These are phyloP conservation scores for Polydrusus pterygomalis DNA, from an alignment of 2,888 invertebrate genomes.

Conservation along the genomic window DNA sequence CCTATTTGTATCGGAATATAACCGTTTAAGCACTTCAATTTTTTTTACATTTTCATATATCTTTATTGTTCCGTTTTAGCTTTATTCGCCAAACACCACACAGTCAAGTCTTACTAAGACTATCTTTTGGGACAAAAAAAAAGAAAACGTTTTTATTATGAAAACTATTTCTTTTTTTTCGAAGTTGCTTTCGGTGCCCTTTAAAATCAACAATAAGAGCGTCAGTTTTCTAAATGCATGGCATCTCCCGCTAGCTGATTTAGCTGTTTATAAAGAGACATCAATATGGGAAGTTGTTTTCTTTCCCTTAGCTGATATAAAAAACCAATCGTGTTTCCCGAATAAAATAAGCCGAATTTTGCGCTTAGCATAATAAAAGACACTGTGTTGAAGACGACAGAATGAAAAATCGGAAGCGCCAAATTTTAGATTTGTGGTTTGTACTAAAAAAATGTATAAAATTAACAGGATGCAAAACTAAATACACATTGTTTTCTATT, in stretches of 20 bases:
- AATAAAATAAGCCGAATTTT: conserved; percentile 12
- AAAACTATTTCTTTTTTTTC: background rate
- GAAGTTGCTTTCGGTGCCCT: background rate
- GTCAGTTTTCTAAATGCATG: conserved; percentile 8
- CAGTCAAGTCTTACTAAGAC: too few relatives aligned
- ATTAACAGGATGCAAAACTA: too few relatives aligned
- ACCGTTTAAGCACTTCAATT: too few relatives aligned
- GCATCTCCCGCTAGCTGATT: conserved; percentile 1
- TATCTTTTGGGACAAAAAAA: too few relatives aligned
- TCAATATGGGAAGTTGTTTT: conserved; percentile 17
- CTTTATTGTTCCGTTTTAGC: too few relatives aligned
- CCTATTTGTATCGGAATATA: too few relatives aligned
- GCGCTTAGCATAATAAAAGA: background rate
- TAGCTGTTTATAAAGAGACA: conserved; percentile 12
- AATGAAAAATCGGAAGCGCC: background rate
- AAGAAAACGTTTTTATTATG: background rate
- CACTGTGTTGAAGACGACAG: background rate
- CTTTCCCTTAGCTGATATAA: conserved; percentile 18
- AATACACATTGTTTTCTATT: too few relatives aligned
- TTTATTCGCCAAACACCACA: too few relatives aligned
- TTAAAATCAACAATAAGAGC: background rate
- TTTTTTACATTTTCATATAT: too few relatives aligned
- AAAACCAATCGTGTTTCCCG: conserved; percentile 10
- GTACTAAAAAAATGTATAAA: too few relatives aligned
- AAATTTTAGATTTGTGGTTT: background rate